phyloP scores from a whole-genome alignment of 1,140 invertebrate species.

The Gryllus bimaculatus region DNA sequence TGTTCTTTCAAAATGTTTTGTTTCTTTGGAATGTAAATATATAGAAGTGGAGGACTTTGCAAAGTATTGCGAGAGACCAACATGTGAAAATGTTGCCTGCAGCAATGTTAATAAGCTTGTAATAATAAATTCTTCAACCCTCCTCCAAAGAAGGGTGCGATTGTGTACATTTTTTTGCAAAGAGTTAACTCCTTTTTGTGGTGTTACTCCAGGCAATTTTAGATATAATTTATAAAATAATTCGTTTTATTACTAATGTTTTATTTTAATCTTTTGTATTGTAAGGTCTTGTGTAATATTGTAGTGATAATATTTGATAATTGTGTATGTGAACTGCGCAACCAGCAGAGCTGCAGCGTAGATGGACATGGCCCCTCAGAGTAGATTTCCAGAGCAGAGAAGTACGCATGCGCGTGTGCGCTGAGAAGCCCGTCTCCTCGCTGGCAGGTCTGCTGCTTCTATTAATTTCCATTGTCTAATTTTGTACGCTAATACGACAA shows the following conservation, averaged over 20 bases:
- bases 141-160: not conserved
- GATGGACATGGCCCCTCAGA: no score
- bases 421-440: not conserved
- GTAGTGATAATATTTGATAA: no score
- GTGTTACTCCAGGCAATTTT: not conserved
- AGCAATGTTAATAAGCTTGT: not conserved
- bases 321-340: no score
- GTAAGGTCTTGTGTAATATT: not conserved
- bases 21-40: not conserved
- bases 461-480: not conserved
- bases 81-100: not conserved
- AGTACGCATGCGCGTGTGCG: not conserved
- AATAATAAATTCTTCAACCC: not conserved
- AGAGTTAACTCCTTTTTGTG: not conserved
- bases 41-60: not conserved
- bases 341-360: no score
- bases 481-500: not conserved
- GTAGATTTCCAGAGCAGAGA: not conserved
- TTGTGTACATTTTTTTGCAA: not conserved
- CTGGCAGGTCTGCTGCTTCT: no score
- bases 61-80: not conserved
- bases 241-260: not conserved
- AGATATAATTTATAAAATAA: not conserved
- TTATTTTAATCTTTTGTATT: not conserved
- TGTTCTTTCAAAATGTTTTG: not conserved